These are phyloP conservation scores for Anoncus sp. DNA, from an alignment of 2,888 invertebrate species.

Conservation along the genomic window DNA sequence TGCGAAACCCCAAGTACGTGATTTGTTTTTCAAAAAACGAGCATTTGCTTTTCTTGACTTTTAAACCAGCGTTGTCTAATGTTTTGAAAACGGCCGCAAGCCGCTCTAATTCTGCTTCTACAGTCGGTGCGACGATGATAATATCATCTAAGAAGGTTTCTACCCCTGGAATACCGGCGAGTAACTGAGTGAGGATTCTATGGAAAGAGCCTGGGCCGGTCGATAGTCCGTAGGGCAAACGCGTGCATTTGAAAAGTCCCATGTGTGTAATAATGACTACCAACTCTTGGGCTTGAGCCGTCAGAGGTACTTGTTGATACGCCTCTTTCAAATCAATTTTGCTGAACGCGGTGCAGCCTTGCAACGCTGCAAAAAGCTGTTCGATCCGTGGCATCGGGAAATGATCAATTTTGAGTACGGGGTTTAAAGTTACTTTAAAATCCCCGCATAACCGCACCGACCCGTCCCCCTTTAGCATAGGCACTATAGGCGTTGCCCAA, in stretches of 20 bases:
- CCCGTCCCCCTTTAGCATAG: slow-evolving; percentile 69
- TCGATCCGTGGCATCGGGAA: slow-evolving; percentile 63
- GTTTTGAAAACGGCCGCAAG: slow-evolving; percentile 24
- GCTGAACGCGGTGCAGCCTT: slow-evolving; percentile 69
- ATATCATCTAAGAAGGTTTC: slow-evolving; percentile 44
- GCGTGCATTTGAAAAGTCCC: slow-evolving; percentile 68
- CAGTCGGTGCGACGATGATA: slow-evolving; percentile 10
- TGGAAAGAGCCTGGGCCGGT: slow-evolving; percentile 23
- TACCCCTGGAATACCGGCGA: slow-evolving; percentile 32
- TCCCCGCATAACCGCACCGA: slow-evolving; percentile 72
- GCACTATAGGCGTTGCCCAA: slow-evolving; percentile 73
- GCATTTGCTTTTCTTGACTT: slow-evolving; percentile 29
- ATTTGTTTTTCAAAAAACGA: slow-evolving; percentile 31
- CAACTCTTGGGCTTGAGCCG: slow-evolving; percentile 71
- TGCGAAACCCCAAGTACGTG: slow-evolving; percentile 34
- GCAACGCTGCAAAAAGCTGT: slow-evolving; percentile 60
- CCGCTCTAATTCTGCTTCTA: background rate
- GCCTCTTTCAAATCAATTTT: slow-evolving; percentile 78
- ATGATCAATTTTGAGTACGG: slow-evolving; percentile 48
- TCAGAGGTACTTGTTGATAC: slow-evolving; percentile 75
- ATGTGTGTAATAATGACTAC: slow-evolving; percentile 75
- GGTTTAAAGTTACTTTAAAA: slow-evolving; percentile 66
- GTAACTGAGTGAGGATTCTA: background rate
- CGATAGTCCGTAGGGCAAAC: slow-evolving; percentile 24
- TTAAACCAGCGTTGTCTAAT: slow-evolving; percentile 27